Conservation (phyloP, 2,113 vertebrate genomes). For the Urocolius indicus region DNA sequence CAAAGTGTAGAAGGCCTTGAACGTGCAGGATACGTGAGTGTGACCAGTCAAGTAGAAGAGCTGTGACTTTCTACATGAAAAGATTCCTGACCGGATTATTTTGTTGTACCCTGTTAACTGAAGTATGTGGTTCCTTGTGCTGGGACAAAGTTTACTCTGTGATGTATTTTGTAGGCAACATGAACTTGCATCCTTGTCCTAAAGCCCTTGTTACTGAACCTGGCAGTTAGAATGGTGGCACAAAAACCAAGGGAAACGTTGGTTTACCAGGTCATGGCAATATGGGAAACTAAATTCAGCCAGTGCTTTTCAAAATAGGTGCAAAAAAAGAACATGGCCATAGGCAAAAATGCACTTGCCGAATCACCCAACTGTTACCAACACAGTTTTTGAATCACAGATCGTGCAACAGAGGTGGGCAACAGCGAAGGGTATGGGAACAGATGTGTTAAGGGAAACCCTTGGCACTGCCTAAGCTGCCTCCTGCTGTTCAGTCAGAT, state of each 20-base stretch:
- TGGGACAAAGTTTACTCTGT: background rate
- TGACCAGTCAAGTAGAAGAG: background rate
- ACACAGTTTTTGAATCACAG: background rate
- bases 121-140: rapidly evolving
- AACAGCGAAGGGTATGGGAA: background rate
- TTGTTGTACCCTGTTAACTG: background rate
- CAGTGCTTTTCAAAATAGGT: background rate
- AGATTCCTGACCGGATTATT: background rate
- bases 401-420: background rate
- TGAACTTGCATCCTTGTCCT: background rate
- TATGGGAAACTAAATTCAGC: background rate
- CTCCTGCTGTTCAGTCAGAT: background rate
- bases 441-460: background rate
- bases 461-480: background rate
- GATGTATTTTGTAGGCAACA: background rate
- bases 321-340: background rate
- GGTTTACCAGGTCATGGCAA: background rate
- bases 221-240: background rate
- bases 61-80: background rate
- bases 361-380: background rate
- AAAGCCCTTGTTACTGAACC: background rate
- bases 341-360: background rate
- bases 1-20: background rate
- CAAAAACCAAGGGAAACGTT: background rate
- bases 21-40: rapidly evolving